phyloP scores from a whole-genome alignment of 2,888 invertebrate species.

The Caenorhabditis becei region DNA sequence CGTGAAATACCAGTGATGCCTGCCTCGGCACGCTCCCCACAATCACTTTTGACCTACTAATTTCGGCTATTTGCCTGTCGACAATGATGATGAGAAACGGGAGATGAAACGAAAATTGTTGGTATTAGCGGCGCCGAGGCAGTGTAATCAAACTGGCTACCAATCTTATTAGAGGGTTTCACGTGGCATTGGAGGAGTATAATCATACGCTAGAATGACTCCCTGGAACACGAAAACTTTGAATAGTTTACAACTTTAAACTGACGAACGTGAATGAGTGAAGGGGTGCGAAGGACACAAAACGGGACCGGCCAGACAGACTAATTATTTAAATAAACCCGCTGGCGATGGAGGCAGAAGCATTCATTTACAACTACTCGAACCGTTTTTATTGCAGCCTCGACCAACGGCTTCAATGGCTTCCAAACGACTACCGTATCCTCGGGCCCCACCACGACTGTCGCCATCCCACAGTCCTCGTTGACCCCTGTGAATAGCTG shows the following conservation, averaged over 20 bases:
- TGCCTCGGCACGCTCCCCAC: constrained; percentile 29
- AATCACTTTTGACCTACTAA: constrained; percentile 30
- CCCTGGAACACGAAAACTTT: constrained; percentile 25
- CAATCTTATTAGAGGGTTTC: constrained; percentile 27
- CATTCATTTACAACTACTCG: constrained; percentile 14
- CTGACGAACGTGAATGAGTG: constrained; percentile 8
- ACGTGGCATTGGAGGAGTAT: constrained; percentile 23
- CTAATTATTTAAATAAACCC: constrained; percentile 3
- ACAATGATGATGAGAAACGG: neutral
- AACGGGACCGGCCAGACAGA: constrained; percentile 1
- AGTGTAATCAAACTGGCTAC: constrained; percentile 36
- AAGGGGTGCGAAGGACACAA: neutral
- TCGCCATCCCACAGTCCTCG: constrained; percentile 52
- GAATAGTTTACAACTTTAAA: constrained; percentile 47
- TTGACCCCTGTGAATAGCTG: constrained; percentile 59
- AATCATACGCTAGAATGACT: constrained; percentile 49
- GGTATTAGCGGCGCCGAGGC: constrained; percentile 17
- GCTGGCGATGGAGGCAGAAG: neutral
- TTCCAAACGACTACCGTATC: constrained; percentile 46
- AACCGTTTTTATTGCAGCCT: constrained; percentile 22
- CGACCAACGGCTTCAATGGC: constrained; percentile 19
- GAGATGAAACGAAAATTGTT: constrained; percentile 31
- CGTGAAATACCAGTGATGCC: constrained; percentile 30
- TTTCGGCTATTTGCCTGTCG: constrained; percentile 1
- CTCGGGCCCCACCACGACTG: constrained; percentile 50